Evolutionary conservation across 2,888 invertebrate species (phyloP).

Genomic region (Plagodis pulveraria): DNA sequence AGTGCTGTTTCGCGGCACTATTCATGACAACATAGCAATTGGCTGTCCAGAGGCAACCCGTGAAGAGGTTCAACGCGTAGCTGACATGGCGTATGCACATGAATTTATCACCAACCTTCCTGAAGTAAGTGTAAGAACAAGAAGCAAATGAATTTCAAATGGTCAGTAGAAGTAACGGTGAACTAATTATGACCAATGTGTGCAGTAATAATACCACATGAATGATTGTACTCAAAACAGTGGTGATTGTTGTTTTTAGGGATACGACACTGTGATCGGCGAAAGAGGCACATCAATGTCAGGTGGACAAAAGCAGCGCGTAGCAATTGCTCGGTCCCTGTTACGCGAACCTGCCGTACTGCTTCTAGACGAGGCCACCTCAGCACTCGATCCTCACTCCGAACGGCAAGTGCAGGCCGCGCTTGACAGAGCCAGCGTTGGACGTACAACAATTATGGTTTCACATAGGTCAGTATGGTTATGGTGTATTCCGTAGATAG

Average conservation of each 20-base stretch:
- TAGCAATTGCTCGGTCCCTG: constrained; percentile 93
- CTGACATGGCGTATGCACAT: constrained; percentile 91
- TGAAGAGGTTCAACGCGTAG: constrained; percentile 89
- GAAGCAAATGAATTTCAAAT: no score
- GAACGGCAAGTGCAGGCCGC: constrained; percentile 93
- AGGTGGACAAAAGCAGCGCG: constrained; percentile 93
- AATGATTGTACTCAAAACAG: no score
- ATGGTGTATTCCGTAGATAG: no score
- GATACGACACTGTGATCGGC: constrained; percentile 92
- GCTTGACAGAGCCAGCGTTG: constrained; percentile 88
- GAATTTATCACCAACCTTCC: constrained; percentile 90
- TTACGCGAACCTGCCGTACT: constrained; percentile 90
- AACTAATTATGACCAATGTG: no score
- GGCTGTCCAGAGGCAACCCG: constrained; percentile 88
- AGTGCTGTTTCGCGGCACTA: constrained; percentile 92
- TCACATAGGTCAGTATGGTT: constrained; percentile 60
- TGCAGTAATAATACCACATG: no score
- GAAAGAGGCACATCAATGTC: constrained; percentile 92
- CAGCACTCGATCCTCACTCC: constrained; percentile 92
- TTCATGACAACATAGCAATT: constrained; percentile 88
- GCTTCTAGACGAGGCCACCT: constrained; percentile 93
- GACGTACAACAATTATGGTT: constrained; percentile 90
- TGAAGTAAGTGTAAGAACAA: constrained; percentile 75
- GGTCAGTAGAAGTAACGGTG: no score
- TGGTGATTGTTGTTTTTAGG: constrained; percentile 59